Evolutionary conservation across 2,113 vertebrate species (phyloP).

Genomic region (Abramis brama): DNA sequence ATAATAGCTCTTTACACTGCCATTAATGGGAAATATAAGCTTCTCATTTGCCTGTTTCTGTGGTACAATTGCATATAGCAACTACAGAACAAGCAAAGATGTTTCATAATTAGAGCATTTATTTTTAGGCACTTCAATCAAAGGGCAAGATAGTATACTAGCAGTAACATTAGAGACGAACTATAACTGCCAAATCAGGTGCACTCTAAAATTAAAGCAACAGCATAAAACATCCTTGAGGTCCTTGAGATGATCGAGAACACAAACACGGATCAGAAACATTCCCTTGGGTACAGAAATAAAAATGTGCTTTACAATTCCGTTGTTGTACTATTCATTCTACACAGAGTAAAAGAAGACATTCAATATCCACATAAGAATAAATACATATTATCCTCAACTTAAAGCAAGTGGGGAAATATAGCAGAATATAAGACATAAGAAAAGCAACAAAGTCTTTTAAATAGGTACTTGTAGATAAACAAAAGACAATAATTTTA

Average conservation of each 20-base stretch:
- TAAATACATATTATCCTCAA: background rate
- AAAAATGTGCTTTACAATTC: slow-evolving; percentile 19
- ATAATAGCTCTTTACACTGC: background rate
- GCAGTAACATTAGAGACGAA: background rate
- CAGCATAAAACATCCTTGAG: background rate
- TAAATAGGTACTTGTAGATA: background rate
- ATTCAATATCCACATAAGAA: slow-evolving; percentile 7
- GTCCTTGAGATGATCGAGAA: background rate
- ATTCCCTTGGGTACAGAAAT: slow-evolving; percentile 15
- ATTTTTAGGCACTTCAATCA: slow-evolving; percentile 29
- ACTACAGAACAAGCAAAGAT: background rate
- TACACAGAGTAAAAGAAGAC: background rate
- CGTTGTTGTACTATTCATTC: background rate
- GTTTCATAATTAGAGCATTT: slow-evolving; percentile 6
- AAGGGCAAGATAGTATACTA: background rate
- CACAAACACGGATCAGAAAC: slow-evolving; percentile 18
- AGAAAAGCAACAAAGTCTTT: background rate
- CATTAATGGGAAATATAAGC: background rate
- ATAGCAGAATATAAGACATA: slow-evolving; percentile 4
- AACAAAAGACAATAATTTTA: background rate
- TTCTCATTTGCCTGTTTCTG: background rate
- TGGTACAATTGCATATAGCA: background rate
- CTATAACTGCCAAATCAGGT: background rate
- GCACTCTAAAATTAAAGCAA: slow-evolving; percentile 12
- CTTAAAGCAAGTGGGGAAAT: background rate